Evolutionary conservation across 2,113 vertebrate genomes (phyloP).

Genomic region (Trematomus loennbergii): DNA sequence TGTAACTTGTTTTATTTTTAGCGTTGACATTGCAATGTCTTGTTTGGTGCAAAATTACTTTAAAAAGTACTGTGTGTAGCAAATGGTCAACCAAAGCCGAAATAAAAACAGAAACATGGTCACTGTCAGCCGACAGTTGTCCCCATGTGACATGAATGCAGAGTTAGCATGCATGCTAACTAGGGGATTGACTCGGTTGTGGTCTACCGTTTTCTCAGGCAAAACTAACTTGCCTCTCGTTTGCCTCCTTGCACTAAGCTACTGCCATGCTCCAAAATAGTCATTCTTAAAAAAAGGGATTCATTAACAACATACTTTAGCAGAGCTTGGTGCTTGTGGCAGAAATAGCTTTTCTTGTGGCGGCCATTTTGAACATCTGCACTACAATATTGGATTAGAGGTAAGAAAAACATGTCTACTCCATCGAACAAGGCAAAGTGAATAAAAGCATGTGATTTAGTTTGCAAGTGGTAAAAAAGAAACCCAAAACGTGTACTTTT

Average conservation of each 20-base stretch:
- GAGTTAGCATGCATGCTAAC: conserved; percentile 53
- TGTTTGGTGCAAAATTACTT: conserved; percentile 29
- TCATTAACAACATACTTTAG: conserved; percentile 34
- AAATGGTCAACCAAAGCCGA: background rate
- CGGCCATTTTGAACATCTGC: conserved; percentile 64
- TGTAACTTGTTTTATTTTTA: no score
- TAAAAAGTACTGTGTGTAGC: background rate
- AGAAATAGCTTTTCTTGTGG: conserved; percentile 45
- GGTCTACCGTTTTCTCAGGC: conserved; percentile 44
- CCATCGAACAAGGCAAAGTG: conserved; percentile 42
- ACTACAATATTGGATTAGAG: conserved; percentile 45
- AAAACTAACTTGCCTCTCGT: conserved; percentile 27
- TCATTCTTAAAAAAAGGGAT: conserved; percentile 36
- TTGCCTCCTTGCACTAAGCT: conserved; percentile 58
- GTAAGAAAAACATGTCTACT: conserved; percentile 52
- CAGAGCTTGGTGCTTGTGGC: conserved; percentile 35
- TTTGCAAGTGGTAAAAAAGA: conserved; percentile 40
- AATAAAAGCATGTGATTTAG: conserved; percentile 47
- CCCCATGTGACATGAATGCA: conserved; percentile 41
- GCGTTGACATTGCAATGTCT: conserved; percentile 8
- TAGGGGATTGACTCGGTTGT: background rate
- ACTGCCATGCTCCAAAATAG: conserved; percentile 74
- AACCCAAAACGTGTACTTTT: conserved; percentile 43
- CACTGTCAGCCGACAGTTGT: background rate
- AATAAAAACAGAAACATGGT: background rate